Percentiles rank a stretch among this genome's conserved stretches.
Evolutionary conservation across 2,888 invertebrate genomes (phyloP).

Genomic region (Neocrepidodera transversa): DNA sequence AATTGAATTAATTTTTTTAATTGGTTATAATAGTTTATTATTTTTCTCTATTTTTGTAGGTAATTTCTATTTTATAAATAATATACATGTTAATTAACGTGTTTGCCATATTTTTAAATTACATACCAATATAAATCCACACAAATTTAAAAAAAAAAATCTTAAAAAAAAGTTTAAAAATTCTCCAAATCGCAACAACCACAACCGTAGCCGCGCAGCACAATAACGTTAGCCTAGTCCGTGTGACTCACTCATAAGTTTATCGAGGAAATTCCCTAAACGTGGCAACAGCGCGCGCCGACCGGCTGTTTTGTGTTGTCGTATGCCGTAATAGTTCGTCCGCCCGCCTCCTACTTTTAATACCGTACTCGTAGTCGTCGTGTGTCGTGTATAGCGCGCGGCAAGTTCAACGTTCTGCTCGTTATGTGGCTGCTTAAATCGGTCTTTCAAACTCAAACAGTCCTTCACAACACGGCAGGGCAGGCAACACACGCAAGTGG

Average conservation of each 20-base stretch:
- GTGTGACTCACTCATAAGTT: slow-evolving; percentile 22
- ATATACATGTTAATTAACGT: too few species aligned
- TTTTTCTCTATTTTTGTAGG: too few species aligned
- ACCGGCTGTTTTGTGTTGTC: slow-evolving; percentile 43
- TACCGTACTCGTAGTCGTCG: slow-evolving; percentile 28
- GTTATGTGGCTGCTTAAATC: slow-evolving; percentile 56
- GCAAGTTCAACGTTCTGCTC: slow-evolving; percentile 55
- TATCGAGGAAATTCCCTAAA: slow-evolving; percentile 28
- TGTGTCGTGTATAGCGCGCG: slow-evolving; percentile 35
- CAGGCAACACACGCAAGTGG: slow-evolving; percentile 46
- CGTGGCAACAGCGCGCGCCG: slow-evolving; percentile 39
- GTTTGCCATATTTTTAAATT: too few species aligned
- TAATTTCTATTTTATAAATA: too few species aligned
- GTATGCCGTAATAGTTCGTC: slow-evolving; percentile 44
- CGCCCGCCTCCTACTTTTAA: slow-evolving; percentile 38
- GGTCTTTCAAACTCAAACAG: slow-evolving; percentile 43
- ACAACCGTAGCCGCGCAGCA: not conserved
- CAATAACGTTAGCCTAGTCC: too few species aligned
- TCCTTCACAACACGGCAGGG: slow-evolving; percentile 43
- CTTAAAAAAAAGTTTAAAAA: not conserved
- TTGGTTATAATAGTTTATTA: too few species aligned
- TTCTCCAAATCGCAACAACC: not conserved
- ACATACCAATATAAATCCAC: too few species aligned
- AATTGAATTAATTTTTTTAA: too few species aligned
- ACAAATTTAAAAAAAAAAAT: too few species aligned